A percentile compares a stretch with the other conserved stretches of the same genome.
Evolutionary conservation across 2,113 vertebrate genomes (phyloP).

Genomic region (Pantherophis guttatus): DNA sequence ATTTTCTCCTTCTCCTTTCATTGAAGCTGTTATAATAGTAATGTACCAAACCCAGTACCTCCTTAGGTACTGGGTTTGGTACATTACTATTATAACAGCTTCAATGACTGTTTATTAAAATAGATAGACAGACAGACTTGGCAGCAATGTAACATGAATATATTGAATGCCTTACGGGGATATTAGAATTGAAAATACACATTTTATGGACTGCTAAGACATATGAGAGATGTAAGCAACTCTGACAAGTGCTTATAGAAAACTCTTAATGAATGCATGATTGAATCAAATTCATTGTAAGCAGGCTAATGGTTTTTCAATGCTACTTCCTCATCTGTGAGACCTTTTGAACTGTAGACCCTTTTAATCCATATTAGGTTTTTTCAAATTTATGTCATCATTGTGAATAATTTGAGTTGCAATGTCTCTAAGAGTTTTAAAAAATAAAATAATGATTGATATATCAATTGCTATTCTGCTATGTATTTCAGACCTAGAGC

Average conservation of each 20-base stretch:
- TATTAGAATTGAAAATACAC: constrained; percentile 26
- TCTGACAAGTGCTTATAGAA: constrained; percentile 36
- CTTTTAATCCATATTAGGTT: neutral
- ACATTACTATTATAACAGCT: neutral
- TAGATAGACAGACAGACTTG: constrained; percentile 15
- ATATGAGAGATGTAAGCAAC: constrained; percentile 37
- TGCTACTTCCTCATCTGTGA: constrained; percentile 1
- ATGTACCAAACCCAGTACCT: too few relatives aligned
- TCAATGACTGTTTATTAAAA: neutral
- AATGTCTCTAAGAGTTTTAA: constrained; percentile 34
- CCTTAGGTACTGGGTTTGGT: neutral
- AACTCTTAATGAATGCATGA: constrained; percentile 28
- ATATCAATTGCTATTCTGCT: neutral
- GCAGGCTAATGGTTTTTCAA: constrained; percentile 10
- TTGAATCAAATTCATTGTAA: constrained; percentile 32
- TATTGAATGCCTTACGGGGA: constrained; percentile 31
- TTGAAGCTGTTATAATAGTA: too few relatives aligned
- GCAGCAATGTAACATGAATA: constrained; percentile 34
- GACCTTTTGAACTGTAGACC: constrained; percentile 8
- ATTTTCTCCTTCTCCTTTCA: neutral
- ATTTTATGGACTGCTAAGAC: constrained; percentile 38
- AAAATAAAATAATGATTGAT: constrained; percentile 34
- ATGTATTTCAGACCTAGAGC: neutral
- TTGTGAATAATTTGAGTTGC: constrained; percentile 27
- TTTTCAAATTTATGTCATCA: constrained; percentile 31